Percentiles rank a stretch among this genome's conserved stretches.
Conservation (phyloP, 2,113 vertebrate species). For the Sinosuthora webbiana region DNA sequence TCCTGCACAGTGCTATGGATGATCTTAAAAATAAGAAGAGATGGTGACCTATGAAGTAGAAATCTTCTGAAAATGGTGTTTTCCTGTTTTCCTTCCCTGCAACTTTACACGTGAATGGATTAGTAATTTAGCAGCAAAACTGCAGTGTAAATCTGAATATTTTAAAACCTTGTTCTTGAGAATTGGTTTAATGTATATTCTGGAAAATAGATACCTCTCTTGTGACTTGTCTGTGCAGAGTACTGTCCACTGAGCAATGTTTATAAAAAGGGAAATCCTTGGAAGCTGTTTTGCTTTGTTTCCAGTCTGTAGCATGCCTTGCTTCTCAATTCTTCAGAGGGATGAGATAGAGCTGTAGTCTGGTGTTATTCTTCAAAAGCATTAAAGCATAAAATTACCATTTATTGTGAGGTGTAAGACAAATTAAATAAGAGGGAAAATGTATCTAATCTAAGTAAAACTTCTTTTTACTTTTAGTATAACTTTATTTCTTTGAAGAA, state of each 20-base stretch:
- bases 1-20: background rate
- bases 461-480: background rate
- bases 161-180: background rate
- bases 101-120: background rate
- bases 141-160: background rate
- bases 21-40: background rate
- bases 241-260: background rate
- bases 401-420: background rate
- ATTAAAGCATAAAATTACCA: background rate
- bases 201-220: background rate
- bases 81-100: background rate
- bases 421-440: constrained; percentile 5
- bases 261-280: background rate
- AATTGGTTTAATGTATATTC: background rate
- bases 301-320: background rate
- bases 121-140: background rate
- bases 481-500: background rate
- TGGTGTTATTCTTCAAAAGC: background rate
- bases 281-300: background rate
- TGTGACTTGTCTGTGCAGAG: background rate
- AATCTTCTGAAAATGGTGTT: background rate
- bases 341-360: background rate
- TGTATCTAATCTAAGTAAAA: background rate
- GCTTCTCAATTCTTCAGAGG: background rate
- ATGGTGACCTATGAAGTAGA: background rate